Percentiles rank a stretch among this genome's conserved stretches.
Conservation (phyloP, 2,113 vertebrate species). For the Meleagris gallopavo region DNA sequence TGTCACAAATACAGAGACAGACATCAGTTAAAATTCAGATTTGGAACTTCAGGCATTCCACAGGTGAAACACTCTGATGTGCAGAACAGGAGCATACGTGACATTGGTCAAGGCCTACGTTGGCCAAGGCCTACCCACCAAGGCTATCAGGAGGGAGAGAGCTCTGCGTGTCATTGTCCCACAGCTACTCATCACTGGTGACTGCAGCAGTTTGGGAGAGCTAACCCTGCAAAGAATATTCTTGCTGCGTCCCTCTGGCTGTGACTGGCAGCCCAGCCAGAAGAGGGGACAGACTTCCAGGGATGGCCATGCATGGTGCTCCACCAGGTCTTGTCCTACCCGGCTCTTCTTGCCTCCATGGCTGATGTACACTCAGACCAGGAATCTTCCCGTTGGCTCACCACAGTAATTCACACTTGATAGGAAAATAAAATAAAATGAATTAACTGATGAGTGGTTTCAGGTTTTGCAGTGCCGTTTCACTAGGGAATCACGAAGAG, state of each 20-base stretch:
- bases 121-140: rapidly evolving
- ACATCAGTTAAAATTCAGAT: background rate
- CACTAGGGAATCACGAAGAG: background rate
- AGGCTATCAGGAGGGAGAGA: background rate
- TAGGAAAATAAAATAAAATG: background rate
- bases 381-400: background rate
- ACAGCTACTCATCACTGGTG: too few species aligned
- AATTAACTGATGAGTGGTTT: background rate
- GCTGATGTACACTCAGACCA: too few species aligned
- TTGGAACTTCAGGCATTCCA: background rate
- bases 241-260: too few species aligned
- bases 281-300: too few species aligned
- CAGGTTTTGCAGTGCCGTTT: background rate
- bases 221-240: too few species aligned
- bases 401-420: background rate
- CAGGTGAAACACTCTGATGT: background rate
- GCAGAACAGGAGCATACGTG: background rate
- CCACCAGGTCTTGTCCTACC: too few species aligned
- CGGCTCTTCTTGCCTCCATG: too few species aligned
- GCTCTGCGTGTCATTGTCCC: too few species aligned
- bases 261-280: too few species aligned
- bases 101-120: too few species aligned
- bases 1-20: background rate
- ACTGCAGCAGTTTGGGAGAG: too few species aligned
- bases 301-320: too few species aligned